phyloP scores from a whole-genome alignment of 2,113 vertebrate genomes.

The Scalopus aquaticus region DNA sequence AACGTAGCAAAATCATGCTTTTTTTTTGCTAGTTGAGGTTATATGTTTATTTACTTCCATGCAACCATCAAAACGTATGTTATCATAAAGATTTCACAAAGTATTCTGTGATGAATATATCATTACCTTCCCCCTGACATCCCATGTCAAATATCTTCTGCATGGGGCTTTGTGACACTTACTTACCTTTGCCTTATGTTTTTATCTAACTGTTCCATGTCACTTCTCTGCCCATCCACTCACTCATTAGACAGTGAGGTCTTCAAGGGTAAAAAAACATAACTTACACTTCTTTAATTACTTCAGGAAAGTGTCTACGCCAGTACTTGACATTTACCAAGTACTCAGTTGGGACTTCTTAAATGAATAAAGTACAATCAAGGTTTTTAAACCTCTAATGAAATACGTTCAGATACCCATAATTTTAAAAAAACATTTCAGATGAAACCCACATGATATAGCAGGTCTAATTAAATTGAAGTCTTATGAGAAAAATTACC shows the following conservation, averaged over 20 bases:
- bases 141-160: background rate
- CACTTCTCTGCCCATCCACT: background rate
- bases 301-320: background rate
- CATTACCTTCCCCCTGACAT: background rate
- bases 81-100: background rate
- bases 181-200: background rate
- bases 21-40: constrained; percentile 21
- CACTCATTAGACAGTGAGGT: background rate
- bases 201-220: background rate
- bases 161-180: background rate
- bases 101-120: background rate
- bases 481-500: constrained; percentile 27
- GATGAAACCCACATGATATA: background rate
- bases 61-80: constrained; percentile 26
- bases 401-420: background rate
- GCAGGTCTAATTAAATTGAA: background rate
- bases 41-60: background rate
- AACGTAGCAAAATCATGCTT: constrained; percentile 10
- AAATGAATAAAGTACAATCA: constrained; percentile 3
- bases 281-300: constrained; percentile 23
- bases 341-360: background rate
- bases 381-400: constrained; percentile 20
- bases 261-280: background rate
- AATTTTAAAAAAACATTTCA: constrained; percentile 22
- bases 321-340: background rate